A percentile compares a stretch with the other conserved stretches of the same genome.
Evolutionary conservation across 1,140 invertebrate species (phyloP).

Genomic region (Oncopeltus fasciatus): DNA sequence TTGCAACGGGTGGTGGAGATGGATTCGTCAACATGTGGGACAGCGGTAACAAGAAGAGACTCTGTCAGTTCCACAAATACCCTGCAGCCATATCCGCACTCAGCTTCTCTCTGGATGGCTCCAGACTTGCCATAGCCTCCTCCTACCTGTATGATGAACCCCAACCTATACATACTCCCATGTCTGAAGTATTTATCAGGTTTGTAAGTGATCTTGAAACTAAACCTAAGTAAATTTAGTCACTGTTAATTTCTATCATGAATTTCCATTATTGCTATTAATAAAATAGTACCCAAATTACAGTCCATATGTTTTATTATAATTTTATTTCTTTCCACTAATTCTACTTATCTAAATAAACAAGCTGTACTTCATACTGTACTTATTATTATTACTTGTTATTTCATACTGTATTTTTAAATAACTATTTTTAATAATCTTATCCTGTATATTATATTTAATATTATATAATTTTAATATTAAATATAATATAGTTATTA

Average conservation of each 20-base stretch:
- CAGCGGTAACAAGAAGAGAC: constrained; percentile 95
- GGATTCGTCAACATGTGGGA: constrained; percentile 99
- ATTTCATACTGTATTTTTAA: too few relatives aligned
- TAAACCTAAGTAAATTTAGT: constrained; percentile 71
- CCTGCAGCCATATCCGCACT: constrained; percentile 86
- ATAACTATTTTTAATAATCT: too few relatives aligned
- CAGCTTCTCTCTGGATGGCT: constrained; percentile 85
- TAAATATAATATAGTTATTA: too few relatives aligned
- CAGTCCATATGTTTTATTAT: too few relatives aligned
- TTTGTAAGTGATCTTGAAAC: constrained; percentile 94
- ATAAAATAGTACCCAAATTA: too few relatives aligned
- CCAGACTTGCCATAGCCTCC: constrained; percentile 82
- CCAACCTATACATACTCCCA: constrained; percentile 54
- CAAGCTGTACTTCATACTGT: too few relatives aligned
- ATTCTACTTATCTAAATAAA: too few relatives aligned
- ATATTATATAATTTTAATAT: too few relatives aligned
- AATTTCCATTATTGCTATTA: too few relatives aligned
- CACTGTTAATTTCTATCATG: not conserved
- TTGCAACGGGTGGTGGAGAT: constrained; percentile 95
- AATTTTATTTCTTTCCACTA: too few relatives aligned
- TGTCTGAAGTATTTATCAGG: constrained; percentile 82
- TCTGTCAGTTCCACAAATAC: constrained; percentile 96
- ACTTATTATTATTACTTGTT: too few relatives aligned
- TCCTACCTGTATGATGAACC: constrained; percentile 77
- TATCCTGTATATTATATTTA: too few relatives aligned